Base-by-base conservation (phyloP, 2,888 invertebrate species). In the Monochamus alternatus region DNA sequence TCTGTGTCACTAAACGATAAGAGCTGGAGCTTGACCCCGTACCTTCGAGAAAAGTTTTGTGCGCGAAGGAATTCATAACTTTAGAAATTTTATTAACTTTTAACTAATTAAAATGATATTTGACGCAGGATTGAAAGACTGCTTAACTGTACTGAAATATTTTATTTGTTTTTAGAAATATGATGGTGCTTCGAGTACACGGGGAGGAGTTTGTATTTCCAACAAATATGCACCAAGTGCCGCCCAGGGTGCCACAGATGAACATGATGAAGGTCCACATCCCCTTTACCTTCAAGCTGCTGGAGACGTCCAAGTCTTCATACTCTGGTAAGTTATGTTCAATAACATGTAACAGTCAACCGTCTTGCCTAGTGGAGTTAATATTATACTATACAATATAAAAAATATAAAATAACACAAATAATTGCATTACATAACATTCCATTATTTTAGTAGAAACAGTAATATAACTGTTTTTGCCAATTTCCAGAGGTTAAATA, bases 191-290 rank as follows among this genome's bases (percentile, higher is more conserved):
- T 82, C 92, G 94, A 84, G 92, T 94, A 69, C 94, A 94, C 76
- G 92, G 92, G 38, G 94, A 94, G 85, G 94, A 94, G 78, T 86
- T 92, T 78, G 90, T 92, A 85, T 92, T 89, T 82, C 88, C 88
- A 9, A 88, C 86, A 89, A 87, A 83, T 86, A 88, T 87, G 59
- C 89, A 88, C 69, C 88, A 89, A 73, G 89, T 92, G 77, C 88
- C 90, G 38, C 90, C 91, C 65, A 91, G 93, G 83, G 94, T 94
- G 68, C 95, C 95, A 0, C 92, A 94, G 83, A 93, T 95, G 89
- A 93, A 95, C 85, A 95, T 95, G 95, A 95, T 95, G 91, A 92
- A 94, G 87, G 95, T 95, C 22, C 95, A 95, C 89, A 95, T 95
- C 86, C 95, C 95, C 12, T 95, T 95, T 90, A 95, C 95, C 14